phyloP scores from a whole-genome alignment of 1,140 invertebrate genomes.

The Hyphantria cunea region DNA sequence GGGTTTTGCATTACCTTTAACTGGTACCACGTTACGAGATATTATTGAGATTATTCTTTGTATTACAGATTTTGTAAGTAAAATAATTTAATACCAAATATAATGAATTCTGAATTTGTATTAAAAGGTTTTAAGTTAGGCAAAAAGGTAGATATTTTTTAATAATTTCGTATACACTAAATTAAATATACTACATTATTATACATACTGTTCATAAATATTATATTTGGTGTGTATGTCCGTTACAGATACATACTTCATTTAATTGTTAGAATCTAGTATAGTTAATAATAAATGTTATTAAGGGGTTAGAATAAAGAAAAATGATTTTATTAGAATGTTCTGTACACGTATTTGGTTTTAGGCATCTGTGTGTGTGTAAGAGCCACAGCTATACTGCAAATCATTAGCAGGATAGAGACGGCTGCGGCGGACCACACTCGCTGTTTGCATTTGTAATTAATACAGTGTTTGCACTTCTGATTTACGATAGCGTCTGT shows the following conservation, averaged over 20 bases:
- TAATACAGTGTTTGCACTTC: constrained; percentile 79
- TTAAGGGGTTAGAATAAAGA: constrained; percentile 1
- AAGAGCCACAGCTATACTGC: constrained; percentile 54
- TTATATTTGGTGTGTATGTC: no score
- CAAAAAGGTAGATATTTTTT: no score
- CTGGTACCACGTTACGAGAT: neutral
- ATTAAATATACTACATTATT: no score
- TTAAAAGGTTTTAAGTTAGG: no score
- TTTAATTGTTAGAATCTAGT: no score
- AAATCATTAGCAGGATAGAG: constrained; percentile 79
- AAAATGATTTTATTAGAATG: constrained; percentile 3
- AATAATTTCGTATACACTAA: no score
- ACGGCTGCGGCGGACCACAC: constrained; percentile 72
- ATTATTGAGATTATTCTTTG: neutral
- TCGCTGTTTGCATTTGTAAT: constrained; percentile 80
- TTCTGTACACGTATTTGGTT: neutral
- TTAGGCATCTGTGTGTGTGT: constrained; percentile 9
- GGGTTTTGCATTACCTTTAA: constrained; percentile 1
- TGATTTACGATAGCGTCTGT: constrained; percentile 76
- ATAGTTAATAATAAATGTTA: no score
- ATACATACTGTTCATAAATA: no score
- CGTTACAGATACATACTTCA: no score
- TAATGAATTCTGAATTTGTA: no score
- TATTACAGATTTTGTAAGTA: neutral
- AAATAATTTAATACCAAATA: no score